phyloP scores from a whole-genome alignment of 2,797 vertebrate genomes.

The Schizopygopsis pylzovi region DNA sequence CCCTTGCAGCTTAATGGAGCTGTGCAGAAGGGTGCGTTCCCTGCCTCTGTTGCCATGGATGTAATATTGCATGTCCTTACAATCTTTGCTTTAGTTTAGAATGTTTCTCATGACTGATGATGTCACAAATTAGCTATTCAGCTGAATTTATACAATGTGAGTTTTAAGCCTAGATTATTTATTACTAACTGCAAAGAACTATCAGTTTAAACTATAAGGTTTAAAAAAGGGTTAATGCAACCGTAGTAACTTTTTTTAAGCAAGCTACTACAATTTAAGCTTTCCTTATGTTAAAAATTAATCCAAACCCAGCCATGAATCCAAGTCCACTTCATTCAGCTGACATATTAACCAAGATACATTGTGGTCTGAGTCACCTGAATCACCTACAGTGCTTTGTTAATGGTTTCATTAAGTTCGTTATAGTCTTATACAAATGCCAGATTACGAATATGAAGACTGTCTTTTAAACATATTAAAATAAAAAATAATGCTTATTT shows the following conservation, averaged over 20 bases:
- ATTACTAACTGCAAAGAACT: background rate
- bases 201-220: background rate
- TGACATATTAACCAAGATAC: conserved; percentile 10
- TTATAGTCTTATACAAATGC: background rate
- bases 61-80: too few relatives aligned
- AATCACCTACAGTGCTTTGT: background rate
- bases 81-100: too few relatives aligned
- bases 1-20: conserved; percentile 9
- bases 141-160: too few relatives aligned
- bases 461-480: background rate
- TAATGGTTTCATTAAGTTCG: background rate
- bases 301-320: background rate
- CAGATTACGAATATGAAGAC: background rate
- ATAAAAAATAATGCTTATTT: background rate
- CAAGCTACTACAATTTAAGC: background rate
- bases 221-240: background rate
- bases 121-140: too few relatives aligned
- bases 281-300: conserved; percentile 17
- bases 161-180: too few relatives aligned
- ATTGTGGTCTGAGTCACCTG: background rate
- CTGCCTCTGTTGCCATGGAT: conserved; percentile 25
- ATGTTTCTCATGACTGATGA: too few relatives aligned
- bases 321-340: conserved; percentile 31
- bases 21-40: background rate
- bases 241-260: background rate